Evolutionary conservation across 2,888 invertebrate species (phyloP).

Genomic region (Bombylius discolor): DNA sequence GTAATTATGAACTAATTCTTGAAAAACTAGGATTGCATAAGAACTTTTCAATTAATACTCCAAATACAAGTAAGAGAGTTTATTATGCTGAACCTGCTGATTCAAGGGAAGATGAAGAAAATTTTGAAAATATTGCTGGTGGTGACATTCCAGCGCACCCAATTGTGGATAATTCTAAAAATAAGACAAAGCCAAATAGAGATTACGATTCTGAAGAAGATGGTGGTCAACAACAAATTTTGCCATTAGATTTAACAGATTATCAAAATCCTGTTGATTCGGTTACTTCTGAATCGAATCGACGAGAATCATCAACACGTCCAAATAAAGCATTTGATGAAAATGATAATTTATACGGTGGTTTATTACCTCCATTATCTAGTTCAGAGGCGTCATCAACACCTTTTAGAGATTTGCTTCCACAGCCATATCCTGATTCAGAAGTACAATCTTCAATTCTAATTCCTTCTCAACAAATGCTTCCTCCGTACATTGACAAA

Average conservation of each 20-base stretch:
- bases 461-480: not conserved
- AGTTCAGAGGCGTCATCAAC: constrained; percentile 6
- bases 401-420: constrained; percentile 4
- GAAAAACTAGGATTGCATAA: constrained; percentile 2
- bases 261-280: constrained; percentile 10
- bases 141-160: constrained; percentile 4
- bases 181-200: not conserved
- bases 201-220: not conserved
- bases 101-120: constrained; percentile 18
- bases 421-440: not conserved
- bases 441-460: not conserved
- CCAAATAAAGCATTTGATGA: constrained; percentile 1
- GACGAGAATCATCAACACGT: too few species aligned
- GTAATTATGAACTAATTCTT: constrained; percentile 4
- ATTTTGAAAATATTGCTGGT: constrained; percentile 14
- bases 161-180: not conserved
- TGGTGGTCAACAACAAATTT: not conserved
- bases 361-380: constrained; percentile 17
- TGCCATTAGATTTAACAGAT: constrained; percentile 8
- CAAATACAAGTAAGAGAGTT: constrained; percentile 9
- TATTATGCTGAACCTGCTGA: constrained; percentile 28
- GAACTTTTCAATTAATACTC: constrained; percentile 8
- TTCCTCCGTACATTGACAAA: not conserved
- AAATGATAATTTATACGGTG: constrained; percentile 15
- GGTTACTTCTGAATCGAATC: not conserved